Evolutionary conservation across 2,888 invertebrate species (phyloP), one percentile per base, ranked within the genome.

Genomic region (Thalpophila matura): DNA sequence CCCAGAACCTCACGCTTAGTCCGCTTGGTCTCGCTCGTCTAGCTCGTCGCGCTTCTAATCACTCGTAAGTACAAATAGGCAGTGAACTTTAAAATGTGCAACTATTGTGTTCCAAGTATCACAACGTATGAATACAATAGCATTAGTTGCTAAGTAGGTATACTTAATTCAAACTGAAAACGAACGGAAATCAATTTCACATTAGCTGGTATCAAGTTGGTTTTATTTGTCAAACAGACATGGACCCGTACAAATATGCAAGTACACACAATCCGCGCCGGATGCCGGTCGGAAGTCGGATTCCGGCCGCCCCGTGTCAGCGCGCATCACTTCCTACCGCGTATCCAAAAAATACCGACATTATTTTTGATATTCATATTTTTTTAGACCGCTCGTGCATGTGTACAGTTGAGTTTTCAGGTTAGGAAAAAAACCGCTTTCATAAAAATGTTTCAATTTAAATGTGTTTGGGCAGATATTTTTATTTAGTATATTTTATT

Each of bases 241-340:
- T 51, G 57, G 49, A 59, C 55, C 56, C 54, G 61, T 68, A 75
- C 69, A 79, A 74, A 81, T 79, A 77, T 69, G 58, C 54, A 63
- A 61, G 71, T 64, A 62, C 45, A 61, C 63, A 67, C 64, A 69
- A 63, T 66, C 59, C 67, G 57, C 37, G 31, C 67, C 80, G 81
- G 79, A 79, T 63, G 71, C 68, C 59, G 61, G 66, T 73, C 81
- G 84, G 82, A 83, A 74, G 75, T 75, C 57, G 69, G 71, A 62
- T 77, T 74, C 74, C 74, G 73, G 65, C 49, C 54, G 66, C 37
- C 42, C 57, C 69, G 59, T 80, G 81, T 79, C 80, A 79, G 59
- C 72, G 65, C 65, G 65, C 67, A 71, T 66, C 72, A 66, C 79
- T 74, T 80, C 79, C 81, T 75, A 67, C 70, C 77, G 33, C 64